Base-by-base conservation (phyloP, 2,888 invertebrate genomes). In the Apodemia duryi region DNA sequence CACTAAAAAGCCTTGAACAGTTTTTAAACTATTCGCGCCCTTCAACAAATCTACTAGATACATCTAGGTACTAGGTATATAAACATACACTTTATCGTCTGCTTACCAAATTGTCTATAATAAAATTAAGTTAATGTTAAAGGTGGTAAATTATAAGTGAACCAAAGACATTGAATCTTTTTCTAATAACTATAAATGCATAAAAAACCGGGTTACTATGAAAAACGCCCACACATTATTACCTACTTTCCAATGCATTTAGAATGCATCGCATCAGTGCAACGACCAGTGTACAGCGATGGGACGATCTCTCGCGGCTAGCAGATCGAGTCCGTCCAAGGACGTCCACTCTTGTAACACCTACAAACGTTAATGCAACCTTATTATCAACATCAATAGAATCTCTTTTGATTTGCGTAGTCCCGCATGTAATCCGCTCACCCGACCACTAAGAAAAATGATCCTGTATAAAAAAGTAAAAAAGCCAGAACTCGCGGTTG, bases 321-420 rank as follows among this genome's bases (percentile, higher is more conserved):
- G 91, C 91, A 88, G 91, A 91, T 91, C 91, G 88, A 86, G 91
- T 91, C 91, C 91, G 87, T 88, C 84, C 91, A 91, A 91, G 91
- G 91, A 91, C 91, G 88, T 89, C 91, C 89, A 89, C 85, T 91
- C 80, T 75, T 66, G 65, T 72, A 73, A 80, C 83, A 82, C 85
- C 81, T 80, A 78, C 74, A 66, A 67, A 69, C 67, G 67, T 68
- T 68, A 70, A 72, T 67, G 69, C 74, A 70, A 83, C 84, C 78
- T 78, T 88, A 86, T 71, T 21, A 0, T 54, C 10, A 63, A 69
- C 41, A 29, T 2, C n/a, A 69, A 70, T 87, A 77, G 74, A 68
- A 64, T 70, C 66, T 81, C 70, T 78, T 78, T 88, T 66, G 70
- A 66, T 69, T 68, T 73, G 29, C 71, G 65, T 63, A 64, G 29